Evolutionary conservation across 2,797 vertebrate species (phyloP).

Genomic region (Coranthus polyacanthus): DNA sequence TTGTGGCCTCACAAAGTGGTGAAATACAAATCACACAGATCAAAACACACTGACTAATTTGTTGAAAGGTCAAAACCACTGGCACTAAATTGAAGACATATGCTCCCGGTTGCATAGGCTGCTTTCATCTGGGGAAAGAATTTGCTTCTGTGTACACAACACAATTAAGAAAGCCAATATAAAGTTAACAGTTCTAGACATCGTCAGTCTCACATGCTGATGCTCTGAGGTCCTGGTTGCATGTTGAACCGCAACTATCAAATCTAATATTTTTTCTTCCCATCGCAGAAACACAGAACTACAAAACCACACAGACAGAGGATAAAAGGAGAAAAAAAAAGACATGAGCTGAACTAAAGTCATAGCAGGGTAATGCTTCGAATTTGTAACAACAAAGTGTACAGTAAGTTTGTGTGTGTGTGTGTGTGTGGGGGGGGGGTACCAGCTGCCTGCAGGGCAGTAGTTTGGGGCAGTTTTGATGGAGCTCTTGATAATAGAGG

Average conservation of each 20-base stretch:
- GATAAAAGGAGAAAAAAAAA: slow-evolving; percentile 10
- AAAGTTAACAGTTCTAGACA: slow-evolving; percentile 56
- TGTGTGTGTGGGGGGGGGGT: slow-evolving; percentile 33
- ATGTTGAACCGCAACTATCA: slow-evolving; percentile 12
- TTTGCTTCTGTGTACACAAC: slow-evolving; percentile 67
- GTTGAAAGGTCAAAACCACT: slow-evolving; percentile 75
- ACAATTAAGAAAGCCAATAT: slow-evolving; percentile 61
- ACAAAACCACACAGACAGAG: neutral
- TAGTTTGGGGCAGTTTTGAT: slow-evolving; percentile 76
- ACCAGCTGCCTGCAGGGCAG: slow-evolving; percentile 56
- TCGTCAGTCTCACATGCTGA: slow-evolving; percentile 28
- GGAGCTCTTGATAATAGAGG: slow-evolving; percentile 78
- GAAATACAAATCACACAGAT: slow-evolving; percentile 60
- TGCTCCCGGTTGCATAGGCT: slow-evolving; percentile 41
- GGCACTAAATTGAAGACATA: slow-evolving; percentile 71
- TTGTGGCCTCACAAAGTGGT: slow-evolving; percentile 44
- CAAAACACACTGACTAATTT: slow-evolving; percentile 66
- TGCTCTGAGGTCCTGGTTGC: slow-evolving; percentile 24
- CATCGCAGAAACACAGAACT: slow-evolving; percentile 7
- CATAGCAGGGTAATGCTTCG: neutral
- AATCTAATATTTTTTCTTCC: slow-evolving; percentile 21
- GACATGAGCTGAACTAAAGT: slow-evolving; percentile 16
- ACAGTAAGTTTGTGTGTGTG: slow-evolving; percentile 37
- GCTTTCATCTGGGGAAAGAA: slow-evolving; percentile 68
- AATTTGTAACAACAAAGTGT: slow-evolving; percentile 14